phyloP scores from a whole-genome alignment of 2,888 invertebrate species.

The Poecilus cupreus region DNA sequence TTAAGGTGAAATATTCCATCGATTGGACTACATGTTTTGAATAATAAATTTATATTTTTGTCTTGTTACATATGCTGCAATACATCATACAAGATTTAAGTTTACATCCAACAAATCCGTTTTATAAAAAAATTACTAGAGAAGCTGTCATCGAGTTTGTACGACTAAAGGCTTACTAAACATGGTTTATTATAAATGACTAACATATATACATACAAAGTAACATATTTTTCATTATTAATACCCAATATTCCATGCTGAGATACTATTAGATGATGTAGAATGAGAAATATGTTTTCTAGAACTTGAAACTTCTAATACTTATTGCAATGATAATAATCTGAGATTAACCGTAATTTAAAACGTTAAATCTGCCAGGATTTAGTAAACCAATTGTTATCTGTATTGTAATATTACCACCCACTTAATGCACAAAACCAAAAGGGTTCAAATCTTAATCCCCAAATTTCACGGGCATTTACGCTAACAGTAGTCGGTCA shows the following conservation, averaged over 20 bases:
- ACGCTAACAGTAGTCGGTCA: background rate
- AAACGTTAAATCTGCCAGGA: too few species aligned
- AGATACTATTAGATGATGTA: background rate
- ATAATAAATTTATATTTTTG: background rate
- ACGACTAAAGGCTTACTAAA: background rate
- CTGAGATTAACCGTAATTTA: background rate
- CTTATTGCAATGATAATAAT: background rate
- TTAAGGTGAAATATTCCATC: background rate
- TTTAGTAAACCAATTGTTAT: too few species aligned
- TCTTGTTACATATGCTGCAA: background rate
- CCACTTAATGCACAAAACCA: background rate
- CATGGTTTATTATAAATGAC: conserved; percentile 3
- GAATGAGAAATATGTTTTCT: background rate
- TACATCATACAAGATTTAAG: conserved; percentile 9
- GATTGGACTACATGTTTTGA: conserved; percentile 1
- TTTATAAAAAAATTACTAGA: conserved; percentile 23
- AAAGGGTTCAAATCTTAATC: background rate
- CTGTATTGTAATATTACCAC: too few species aligned
- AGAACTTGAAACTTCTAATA: conserved; percentile 1
- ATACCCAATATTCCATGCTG: background rate
- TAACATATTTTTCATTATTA: conserved; percentile 28
- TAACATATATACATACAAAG: background rate
- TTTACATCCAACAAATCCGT: background rate
- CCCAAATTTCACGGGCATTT: conserved; percentile 15
- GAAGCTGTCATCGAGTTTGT: conserved; percentile 20